Conservation (phyloP, 2,888 invertebrate genomes). For the Gordius sp. region DNA sequence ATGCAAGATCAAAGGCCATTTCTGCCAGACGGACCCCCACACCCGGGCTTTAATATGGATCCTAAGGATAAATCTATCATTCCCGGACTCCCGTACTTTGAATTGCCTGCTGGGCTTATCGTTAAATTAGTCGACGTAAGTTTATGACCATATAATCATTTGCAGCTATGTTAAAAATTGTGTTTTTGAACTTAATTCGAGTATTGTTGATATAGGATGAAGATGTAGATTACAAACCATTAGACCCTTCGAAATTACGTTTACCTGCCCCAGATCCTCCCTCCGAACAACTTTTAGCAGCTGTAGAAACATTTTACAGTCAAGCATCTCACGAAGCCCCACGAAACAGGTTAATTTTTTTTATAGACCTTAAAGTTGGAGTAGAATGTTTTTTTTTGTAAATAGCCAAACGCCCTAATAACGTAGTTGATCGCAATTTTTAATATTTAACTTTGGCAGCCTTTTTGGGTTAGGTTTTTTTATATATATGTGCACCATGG, state of each 20-base stretch:
- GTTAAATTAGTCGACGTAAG: conserved; percentile 68
- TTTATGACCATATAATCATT: conserved; percentile 17
- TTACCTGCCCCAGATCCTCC: conserved; percentile 82
- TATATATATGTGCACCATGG: no score
- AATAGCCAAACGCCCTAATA: no score
- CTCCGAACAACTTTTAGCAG: conserved; percentile 62
- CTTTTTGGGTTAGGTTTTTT: no score
- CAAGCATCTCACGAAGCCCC: conserved; percentile 77
- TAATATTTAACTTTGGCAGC: no score
- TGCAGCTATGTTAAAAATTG: neutral
- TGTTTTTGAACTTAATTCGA: neutral
- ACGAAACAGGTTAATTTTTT: conserved; percentile 38
- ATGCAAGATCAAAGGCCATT: no score
- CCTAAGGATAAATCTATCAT: conserved; percentile 29
- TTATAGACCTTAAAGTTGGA: neutral
- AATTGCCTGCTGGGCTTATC: conserved; percentile 85
- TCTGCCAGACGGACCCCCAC: neutral
- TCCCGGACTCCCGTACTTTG: conserved; percentile 76
- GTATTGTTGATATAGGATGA: conserved; percentile 51
- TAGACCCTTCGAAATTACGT: conserved; percentile 64
- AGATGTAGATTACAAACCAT: conserved; percentile 58
- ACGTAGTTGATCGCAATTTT: no score
- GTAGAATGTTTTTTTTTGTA: conserved; percentile 17
- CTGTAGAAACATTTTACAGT: conserved; percentile 81
- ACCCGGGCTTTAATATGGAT: neutral